Conservation (phyloP, 1,140 invertebrate genomes). For the Nomia melanderi region DNA sequence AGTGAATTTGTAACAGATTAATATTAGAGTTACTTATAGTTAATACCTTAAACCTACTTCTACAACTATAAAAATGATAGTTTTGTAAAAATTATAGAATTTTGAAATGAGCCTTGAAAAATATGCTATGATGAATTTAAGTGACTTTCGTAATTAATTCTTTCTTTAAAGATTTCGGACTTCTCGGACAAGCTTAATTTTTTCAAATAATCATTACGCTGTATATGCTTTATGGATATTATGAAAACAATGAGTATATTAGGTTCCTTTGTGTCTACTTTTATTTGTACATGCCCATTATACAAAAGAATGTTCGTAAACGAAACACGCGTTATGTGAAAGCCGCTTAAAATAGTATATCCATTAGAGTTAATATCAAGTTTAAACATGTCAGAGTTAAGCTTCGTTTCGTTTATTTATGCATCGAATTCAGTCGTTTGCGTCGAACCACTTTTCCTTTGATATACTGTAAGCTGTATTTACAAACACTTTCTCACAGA, state of each 20-base stretch:
- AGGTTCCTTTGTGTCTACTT: not conserved
- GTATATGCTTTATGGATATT: not conserved
- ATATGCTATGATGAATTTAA: too few relatives aligned
- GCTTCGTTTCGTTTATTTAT: not conserved
- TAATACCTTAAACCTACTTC: not conserved
- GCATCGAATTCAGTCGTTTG: not conserved
- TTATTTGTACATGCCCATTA: constrained; percentile 40
- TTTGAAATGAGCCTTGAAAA: too few relatives aligned
- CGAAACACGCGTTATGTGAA: not conserved
- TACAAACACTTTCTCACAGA: constrained; percentile 12
- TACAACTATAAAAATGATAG: too few relatives aligned
- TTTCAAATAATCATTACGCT: not conserved
- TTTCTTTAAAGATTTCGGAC: too few relatives aligned
- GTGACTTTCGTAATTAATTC: too few relatives aligned
- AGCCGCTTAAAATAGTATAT: constrained; percentile 3
- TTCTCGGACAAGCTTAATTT: too few relatives aligned
- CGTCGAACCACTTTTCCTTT: not conserved
- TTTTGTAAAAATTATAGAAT: too few relatives aligned
- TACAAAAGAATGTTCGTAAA: constrained; percentile 33
- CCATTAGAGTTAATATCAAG: not conserved
- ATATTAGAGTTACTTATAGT: not conserved
- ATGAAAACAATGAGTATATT: not conserved
- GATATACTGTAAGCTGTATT: not conserved
- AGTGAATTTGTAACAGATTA: not conserved
- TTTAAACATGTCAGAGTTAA: not conserved